A percentile compares a stretch with the other conserved stretches of the same genome.
Evolutionary conservation across 2,113 vertebrate species (phyloP).

Genomic region (Puffinus mauretanicus): DNA sequence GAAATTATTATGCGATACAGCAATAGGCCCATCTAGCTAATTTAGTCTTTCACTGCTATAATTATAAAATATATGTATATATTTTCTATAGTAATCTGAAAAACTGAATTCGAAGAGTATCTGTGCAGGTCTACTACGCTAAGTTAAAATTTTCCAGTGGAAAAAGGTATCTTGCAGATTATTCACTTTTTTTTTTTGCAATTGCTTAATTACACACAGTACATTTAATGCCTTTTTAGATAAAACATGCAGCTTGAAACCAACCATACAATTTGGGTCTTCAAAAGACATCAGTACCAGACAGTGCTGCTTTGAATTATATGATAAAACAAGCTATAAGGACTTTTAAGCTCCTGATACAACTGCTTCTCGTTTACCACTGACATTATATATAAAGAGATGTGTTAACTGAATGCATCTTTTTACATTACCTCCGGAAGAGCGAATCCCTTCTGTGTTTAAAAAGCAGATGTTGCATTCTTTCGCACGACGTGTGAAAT

Average conservation of each 20-base stretch:
- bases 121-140: not conserved
- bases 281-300: not conserved
- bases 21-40: not conserved
- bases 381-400: not conserved
- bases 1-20: not conserved
- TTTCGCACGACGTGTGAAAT: rapidly evolving
- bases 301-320: not conserved
- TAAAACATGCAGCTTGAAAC: not conserved
- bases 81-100: not conserved
- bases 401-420: not conserved
- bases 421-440: not conserved
- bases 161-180: not conserved
- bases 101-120: not conserved
- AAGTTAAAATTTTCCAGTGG: not conserved
- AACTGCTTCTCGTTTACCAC: not conserved
- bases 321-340: not conserved
- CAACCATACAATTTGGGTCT: not conserved
- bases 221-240: not conserved
- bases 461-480: not conserved
- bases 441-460: not conserved
- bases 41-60: not conserved
- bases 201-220: not conserved
- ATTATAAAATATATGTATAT: not conserved
- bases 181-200: not conserved
- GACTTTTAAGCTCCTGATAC: not conserved